Conservation (phyloP, 2,888 invertebrate genomes). For the Eilema sororculum region DNA sequence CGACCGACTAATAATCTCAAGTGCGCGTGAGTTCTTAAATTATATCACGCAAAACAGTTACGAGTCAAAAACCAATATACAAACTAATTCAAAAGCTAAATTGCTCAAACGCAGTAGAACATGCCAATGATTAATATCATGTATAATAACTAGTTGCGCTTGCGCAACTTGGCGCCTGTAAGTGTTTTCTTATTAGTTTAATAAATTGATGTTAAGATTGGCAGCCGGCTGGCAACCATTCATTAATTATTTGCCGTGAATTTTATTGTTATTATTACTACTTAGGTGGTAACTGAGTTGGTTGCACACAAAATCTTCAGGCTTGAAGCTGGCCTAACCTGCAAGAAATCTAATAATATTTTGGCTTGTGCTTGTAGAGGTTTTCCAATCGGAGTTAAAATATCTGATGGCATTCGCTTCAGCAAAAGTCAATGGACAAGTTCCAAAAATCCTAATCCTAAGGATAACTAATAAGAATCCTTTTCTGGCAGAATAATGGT, state of each 20-base stretch:
- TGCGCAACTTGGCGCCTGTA: conserved; percentile 49
- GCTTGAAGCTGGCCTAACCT: too few species aligned
- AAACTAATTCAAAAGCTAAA: conserved; percentile 47
- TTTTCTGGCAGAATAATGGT: too few species aligned
- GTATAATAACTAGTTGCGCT: conserved; percentile 42
- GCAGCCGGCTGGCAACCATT: conserved; percentile 27
- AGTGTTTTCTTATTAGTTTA: conserved; percentile 56
- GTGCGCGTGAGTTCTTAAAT: background rate
- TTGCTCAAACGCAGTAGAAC: conserved; percentile 45
- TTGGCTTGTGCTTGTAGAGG: too few species aligned
- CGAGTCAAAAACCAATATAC: conserved; percentile 11
- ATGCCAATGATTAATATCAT: conserved; percentile 39
- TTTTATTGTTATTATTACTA: conserved; percentile 3
- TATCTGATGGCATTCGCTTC: too few species aligned
- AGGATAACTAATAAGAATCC: too few species aligned
- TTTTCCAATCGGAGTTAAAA: too few species aligned
- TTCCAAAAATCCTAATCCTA: too few species aligned
- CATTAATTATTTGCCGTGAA: conserved; percentile 39
- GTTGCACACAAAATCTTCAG: background rate
- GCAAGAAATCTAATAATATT: too few species aligned
- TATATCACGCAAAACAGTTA: background rate
- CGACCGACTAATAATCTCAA: background rate
- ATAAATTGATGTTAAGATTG: conserved; percentile 59
- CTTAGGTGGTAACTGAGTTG: background rate
- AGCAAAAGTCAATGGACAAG: too few species aligned